Evolutionary conservation across 1,140 invertebrate genomes (phyloP).

Genomic region (Eumeta japonica): DNA sequence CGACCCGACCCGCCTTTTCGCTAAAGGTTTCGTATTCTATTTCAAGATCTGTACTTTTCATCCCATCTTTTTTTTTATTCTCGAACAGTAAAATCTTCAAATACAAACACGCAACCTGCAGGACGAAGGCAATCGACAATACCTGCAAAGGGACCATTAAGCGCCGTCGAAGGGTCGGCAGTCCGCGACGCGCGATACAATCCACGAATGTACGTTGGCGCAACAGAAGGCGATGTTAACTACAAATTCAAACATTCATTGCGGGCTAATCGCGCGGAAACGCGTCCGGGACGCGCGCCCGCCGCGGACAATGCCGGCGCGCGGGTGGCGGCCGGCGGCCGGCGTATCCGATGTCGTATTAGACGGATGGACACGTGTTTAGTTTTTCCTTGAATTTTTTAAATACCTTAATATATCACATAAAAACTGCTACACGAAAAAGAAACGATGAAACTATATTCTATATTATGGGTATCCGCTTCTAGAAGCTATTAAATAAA

Average conservation of each 20-base stretch:
- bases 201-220: conserved; percentile 54
- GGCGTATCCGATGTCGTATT: background rate
- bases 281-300: conserved; percentile 44
- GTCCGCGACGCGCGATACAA: conserved; percentile 52
- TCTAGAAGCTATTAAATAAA: no score
- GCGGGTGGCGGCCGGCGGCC: conserved; percentile 35
- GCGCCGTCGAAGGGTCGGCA: no score
- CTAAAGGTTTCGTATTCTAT: no score
- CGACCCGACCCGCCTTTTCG: no score
- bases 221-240: conserved; percentile 53
- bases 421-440: no score
- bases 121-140: no score
- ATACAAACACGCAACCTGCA: no score
- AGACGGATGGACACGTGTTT: background rate
- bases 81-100: conserved; percentile 28
- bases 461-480: no score
- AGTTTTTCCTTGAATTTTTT: background rate
- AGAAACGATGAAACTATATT: no score
- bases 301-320: conserved; percentile 35
- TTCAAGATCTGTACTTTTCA: no score
- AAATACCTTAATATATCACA: background rate
- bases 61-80: no score
- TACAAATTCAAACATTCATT: conserved; percentile 53
- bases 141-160: no score
- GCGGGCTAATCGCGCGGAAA: conserved; percentile 48